These are phyloP conservation scores for Pedicia rivosa DNA, from an alignment of 2,888 invertebrate genomes.

Conservation along the genomic window DNA sequence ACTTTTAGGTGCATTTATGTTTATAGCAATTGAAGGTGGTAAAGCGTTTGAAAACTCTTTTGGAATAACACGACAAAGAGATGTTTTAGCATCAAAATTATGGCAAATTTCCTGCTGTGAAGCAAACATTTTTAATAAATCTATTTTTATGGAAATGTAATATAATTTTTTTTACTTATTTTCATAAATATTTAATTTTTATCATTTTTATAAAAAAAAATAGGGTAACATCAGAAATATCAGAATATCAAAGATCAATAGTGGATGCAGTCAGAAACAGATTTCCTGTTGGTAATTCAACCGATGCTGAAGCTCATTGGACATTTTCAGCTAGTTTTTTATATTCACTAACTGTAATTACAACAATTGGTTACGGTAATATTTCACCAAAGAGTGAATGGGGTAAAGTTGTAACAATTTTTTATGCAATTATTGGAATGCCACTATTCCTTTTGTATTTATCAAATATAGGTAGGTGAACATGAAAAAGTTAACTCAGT, in stretches of 20 bases:
- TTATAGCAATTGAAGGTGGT: slow-evolving; percentile 60
- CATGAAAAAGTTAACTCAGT: background rate
- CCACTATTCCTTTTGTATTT: slow-evolving; percentile 79
- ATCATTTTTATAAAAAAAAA: slow-evolving; percentile 39
- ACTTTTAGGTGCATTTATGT: slow-evolving; percentile 79
- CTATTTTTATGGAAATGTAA: slow-evolving; percentile 45
- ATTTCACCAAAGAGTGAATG: slow-evolving; percentile 62
- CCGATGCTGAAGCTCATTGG: slow-evolving; percentile 42
- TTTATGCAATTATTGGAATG: slow-evolving; percentile 81
- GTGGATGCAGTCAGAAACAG: slow-evolving; percentile 35
- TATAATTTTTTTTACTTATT: slow-evolving; percentile 8
- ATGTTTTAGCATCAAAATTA: slow-evolving; percentile 44
- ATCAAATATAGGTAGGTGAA: slow-evolving; percentile 56
- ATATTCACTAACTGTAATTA: slow-evolving; percentile 87
- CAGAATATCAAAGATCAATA: slow-evolving; percentile 49
- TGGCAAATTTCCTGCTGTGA: slow-evolving; percentile 57
- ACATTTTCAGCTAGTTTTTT: slow-evolving; percentile 83
- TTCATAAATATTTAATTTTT: background rate
- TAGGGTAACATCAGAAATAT: slow-evolving; percentile 43
- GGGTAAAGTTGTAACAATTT: slow-evolving; percentile 77
- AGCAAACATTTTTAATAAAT: slow-evolving; percentile 56
- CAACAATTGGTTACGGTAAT: slow-evolving; percentile 87
- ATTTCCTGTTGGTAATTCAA: slow-evolving; percentile 49
- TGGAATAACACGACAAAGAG: slow-evolving; percentile 40
- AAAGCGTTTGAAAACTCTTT: slow-evolving; percentile 34